Percentiles rank a stretch among this genome's conserved stretches.
Evolutionary conservation across 2,888 invertebrate genomes (phyloP).

Genomic region (Leptopilina drosophilae): DNA sequence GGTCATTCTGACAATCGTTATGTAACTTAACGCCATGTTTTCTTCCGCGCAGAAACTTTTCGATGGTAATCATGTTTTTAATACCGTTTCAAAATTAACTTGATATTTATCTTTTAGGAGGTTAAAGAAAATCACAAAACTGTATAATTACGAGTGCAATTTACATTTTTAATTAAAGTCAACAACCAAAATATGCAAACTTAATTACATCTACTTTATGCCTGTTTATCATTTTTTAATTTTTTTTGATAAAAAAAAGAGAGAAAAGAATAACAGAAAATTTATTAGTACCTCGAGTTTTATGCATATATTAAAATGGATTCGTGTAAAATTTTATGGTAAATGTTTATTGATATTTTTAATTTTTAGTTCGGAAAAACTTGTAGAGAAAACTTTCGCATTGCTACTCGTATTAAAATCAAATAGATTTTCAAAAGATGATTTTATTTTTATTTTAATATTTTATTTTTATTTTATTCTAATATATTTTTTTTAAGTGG

Average conservation of each 20-base stretch:
- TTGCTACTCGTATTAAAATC: too few species aligned
- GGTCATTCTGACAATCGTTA: constrained; percentile 35
- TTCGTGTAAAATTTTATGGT: too few species aligned
- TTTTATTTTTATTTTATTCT: too few species aligned
- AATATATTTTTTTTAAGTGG: too few species aligned
- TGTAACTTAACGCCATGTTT: constrained; percentile 23
- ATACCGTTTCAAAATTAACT: constrained; percentile 24
- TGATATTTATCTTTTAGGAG: constrained; percentile 19
- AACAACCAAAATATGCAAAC: constrained; percentile 23
- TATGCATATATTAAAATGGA: too few species aligned
- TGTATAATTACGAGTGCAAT: constrained; percentile 8
- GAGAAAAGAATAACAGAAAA: neutral
- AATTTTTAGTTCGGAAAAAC: too few species aligned
- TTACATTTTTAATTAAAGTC: constrained; percentile 18
- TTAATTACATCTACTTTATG: neutral
- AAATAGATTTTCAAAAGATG: too few species aligned
- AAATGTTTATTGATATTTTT: too few species aligned
- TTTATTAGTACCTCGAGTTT: neutral
- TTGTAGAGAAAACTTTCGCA: too few species aligned
- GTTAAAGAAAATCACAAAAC: constrained; percentile 11
- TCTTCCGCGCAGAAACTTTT: constrained; percentile 23
- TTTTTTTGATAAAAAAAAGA: neutral
- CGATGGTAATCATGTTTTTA: constrained; percentile 29
- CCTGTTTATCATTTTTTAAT: neutral
- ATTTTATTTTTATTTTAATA: too few species aligned